Evolutionary conservation across 1,140 invertebrate species (phyloP).

Genomic region (Ridgeia piscesae): DNA sequence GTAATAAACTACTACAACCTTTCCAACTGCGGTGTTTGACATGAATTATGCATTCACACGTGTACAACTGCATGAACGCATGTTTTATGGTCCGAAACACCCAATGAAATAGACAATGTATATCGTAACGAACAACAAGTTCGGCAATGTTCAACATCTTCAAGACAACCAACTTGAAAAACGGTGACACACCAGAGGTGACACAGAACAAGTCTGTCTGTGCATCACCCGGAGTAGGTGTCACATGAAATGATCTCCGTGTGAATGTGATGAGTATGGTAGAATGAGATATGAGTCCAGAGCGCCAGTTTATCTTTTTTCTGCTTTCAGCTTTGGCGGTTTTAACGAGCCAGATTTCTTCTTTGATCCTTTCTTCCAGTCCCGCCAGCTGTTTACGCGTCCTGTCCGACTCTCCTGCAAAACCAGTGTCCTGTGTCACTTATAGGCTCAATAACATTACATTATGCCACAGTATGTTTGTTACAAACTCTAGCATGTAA

Average conservation of each 20-base stretch:
- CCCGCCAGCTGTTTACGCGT: constrained; percentile 93
- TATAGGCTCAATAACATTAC: background rate
- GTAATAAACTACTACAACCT: constrained; percentile 6
- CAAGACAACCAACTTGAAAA: background rate
- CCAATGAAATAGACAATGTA: background rate
- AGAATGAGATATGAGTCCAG: background rate
- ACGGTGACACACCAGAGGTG: background rate
- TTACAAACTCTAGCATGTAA: background rate
- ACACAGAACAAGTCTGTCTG: background rate
- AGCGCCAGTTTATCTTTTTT: constrained; percentile 68
- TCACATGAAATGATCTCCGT: background rate
- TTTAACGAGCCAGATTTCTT: constrained; percentile 77
- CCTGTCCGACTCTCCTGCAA: constrained; percentile 87
- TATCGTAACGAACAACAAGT: background rate
- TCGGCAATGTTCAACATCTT: background rate
- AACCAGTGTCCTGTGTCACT: constrained; percentile 23
- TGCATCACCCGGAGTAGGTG: background rate
- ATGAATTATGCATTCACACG: background rate
- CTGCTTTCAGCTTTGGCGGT: constrained; percentile 94
- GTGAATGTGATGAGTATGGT: background rate
- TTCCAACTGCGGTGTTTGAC: background rate
- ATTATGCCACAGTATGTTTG: background rate
- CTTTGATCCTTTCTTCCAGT: constrained; percentile 69
- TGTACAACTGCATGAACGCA: background rate
- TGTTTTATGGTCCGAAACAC: constrained; percentile 5